Evolutionary conservation across 2,797 vertebrate genomes (phyloP).

Genomic region (Geotrypetes seraphini): DNA sequence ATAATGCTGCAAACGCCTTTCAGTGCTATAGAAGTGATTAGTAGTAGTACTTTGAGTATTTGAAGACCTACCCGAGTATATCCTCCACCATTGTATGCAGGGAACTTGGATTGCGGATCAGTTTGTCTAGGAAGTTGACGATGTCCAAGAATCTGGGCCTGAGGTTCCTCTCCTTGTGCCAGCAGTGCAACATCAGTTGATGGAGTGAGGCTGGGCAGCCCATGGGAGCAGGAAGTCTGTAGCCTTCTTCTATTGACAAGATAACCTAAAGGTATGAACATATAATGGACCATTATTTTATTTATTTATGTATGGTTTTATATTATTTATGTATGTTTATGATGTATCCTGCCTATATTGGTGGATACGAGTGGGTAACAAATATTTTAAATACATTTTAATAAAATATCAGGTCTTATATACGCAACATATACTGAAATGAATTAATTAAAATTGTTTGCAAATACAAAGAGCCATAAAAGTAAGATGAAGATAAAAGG

Average conservation of each 20-base stretch:
- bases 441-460: too few species aligned
- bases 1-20: too few species aligned
- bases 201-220: slow-evolving; percentile 89
- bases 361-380: too few species aligned
- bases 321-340: slow-evolving; percentile 1
- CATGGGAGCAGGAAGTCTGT: slow-evolving; percentile 92
- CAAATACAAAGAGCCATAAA: too few species aligned
- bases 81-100: slow-evolving; percentile 82
- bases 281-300: too few species aligned
- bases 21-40: too few species aligned
- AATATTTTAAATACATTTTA: too few species aligned
- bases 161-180: slow-evolving; percentile 93
- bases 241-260: slow-evolving; percentile 92
- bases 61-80: slow-evolving; percentile 52
- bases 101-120: slow-evolving; percentile 89
- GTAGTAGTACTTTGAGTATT: background rate
- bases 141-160: slow-evolving; percentile 90
- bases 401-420: too few species aligned
- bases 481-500: too few species aligned
- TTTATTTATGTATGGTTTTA: background rate
- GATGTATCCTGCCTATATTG: too few species aligned
- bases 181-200: slow-evolving; percentile 94
- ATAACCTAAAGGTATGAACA: slow-evolving; percentile 77
- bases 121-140: slow-evolving; percentile 85
- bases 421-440: too few species aligned